phyloP scores from a whole-genome alignment of 1,140 invertebrate species.

The Trinorchestia longiramus region DNA sequence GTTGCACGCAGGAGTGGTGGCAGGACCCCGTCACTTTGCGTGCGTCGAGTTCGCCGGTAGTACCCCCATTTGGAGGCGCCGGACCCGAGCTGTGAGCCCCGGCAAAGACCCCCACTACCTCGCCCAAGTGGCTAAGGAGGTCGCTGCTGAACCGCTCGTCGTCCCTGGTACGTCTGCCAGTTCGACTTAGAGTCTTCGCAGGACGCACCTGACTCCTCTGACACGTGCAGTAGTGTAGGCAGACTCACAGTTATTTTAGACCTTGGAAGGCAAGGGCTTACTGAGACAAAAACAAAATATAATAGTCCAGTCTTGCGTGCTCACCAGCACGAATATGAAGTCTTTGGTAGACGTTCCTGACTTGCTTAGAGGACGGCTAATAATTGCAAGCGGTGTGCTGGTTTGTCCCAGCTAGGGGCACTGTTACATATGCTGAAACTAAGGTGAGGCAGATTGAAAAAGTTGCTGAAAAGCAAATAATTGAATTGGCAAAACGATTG shows the following conservation, averaged over 20 bases:
- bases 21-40: constrained; percentile 64
- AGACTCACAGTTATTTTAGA: neutral
- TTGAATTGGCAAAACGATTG: too few relatives aligned
- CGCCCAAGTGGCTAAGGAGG: constrained; percentile 48
- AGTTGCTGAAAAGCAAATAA: too few relatives aligned
- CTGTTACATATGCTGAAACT: too few relatives aligned
- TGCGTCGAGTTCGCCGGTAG: constrained; percentile 64
- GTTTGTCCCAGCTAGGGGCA: too few relatives aligned
- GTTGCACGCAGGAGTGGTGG: constrained; percentile 23
- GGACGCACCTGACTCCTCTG: neutral
- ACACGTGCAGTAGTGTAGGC: neutral
- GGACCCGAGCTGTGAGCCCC: constrained; percentile 60
- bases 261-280: neutral
- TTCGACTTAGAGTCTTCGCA: too few relatives aligned
- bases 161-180: constrained; percentile 62
- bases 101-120: constrained; percentile 61
- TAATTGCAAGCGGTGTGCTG: too few relatives aligned
- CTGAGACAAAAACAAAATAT: neutral
- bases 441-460: too few relatives aligned
- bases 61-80: constrained; percentile 62
- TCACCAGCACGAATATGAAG: neutral
- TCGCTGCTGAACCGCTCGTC: constrained; percentile 48
- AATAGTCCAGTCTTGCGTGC: neutral
- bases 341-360: too few relatives aligned
- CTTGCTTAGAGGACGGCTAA: too few relatives aligned